Percentiles rank a stretch among this genome's conserved stretches.
These are phyloP conservation scores for Sinohyriopsis cumingii DNA, from an alignment of 2,888 invertebrate species.

Conservation along the genomic window DNA sequence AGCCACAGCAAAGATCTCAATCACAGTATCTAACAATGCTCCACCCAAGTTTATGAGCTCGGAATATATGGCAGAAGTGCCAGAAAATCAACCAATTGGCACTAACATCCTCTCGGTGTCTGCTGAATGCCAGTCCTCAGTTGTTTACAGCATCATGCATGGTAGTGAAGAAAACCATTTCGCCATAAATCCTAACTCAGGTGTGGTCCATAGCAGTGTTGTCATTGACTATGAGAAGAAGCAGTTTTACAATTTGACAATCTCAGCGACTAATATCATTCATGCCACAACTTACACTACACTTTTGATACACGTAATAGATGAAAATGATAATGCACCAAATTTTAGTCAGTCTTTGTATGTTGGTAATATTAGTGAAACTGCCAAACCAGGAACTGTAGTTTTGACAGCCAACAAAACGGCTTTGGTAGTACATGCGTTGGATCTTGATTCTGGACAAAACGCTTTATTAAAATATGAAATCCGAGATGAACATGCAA, in stretches of 20 bases:
- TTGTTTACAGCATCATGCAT: conserved; percentile 81
- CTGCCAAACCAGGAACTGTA: conserved; percentile 80
- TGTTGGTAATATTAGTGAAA: conserved; percentile 82
- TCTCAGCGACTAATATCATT: conserved; percentile 90
- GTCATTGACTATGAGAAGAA: conserved; percentile 83
- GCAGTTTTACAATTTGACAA: conserved; percentile 86
- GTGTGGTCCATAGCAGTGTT: conserved; percentile 85
- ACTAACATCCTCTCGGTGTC: conserved; percentile 53
- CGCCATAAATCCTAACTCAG: conserved; percentile 86
- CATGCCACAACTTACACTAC: conserved; percentile 81
- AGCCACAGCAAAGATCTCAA: conserved; percentile 87
- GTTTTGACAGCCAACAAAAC: conserved; percentile 77
- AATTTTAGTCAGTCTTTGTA: conserved; percentile 90
- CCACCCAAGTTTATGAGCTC: conserved; percentile 82
- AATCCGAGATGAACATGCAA: conserved; percentile 84
- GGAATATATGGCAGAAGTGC: conserved; percentile 59
- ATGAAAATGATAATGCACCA: conserved; percentile 79
- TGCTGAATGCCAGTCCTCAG: conserved; percentile 63
- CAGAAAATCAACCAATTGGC: conserved; percentile 58
- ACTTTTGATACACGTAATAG: conserved; percentile 88
- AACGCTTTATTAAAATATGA: conserved; percentile 89
- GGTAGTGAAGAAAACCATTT: conserved; percentile 87
- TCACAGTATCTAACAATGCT: conserved; percentile 95
- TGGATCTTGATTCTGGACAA: conserved; percentile 86
- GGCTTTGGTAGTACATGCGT: conserved; percentile 88